Evolutionary conservation across 2,797 vertebrate genomes (phyloP), one percentile per base, ranked within the genome.

Genomic region (Poeciliopsis turneri): DNA sequence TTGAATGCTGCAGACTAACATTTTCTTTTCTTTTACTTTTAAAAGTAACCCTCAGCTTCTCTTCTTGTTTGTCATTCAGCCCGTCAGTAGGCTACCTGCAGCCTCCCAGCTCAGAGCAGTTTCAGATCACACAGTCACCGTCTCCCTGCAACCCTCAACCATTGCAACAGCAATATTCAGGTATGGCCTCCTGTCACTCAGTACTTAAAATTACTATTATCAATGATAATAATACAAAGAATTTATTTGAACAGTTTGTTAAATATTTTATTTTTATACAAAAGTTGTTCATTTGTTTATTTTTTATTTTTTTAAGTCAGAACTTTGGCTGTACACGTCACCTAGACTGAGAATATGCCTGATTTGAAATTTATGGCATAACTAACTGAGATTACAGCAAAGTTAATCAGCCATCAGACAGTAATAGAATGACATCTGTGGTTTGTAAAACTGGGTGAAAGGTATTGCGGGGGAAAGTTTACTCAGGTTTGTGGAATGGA

Each of bases 81-180:
- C 96, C 97, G 0, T 98, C 98, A 0, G 97, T 99, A 84, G 95
- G 98, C 80, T 99, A 98, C 94, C 95, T 99, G 79, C 98, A 98
- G 90, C 95, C 98, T 33, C 96, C 97, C 75, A 97, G 94, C 92
- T 96, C 97, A 18, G 98, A 99, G 76, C 98, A 99, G 97, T 99
- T 98, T 93, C 97, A 97, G 94, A 96, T 99, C 94, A 97, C 97
- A 43, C 98, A 97, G 93, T 97, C 98, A 69, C 96, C 98, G 0
- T 97, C 98, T 0, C 97, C 98, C 80, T 99, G 98, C 96, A 99
- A 96, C 93, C 97, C 97, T 15, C 97, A 97, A 46, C 97, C 97
- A 94, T 96, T 99, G 91, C 97, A 98, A 94, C 98, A 98, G 95
- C 98, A 98, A 97, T 99, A 97, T 97, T 97, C 98, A 96, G 97